Conservation (phyloP, 2,888 invertebrate genomes). For the Mesorhabditis belari region DNA sequence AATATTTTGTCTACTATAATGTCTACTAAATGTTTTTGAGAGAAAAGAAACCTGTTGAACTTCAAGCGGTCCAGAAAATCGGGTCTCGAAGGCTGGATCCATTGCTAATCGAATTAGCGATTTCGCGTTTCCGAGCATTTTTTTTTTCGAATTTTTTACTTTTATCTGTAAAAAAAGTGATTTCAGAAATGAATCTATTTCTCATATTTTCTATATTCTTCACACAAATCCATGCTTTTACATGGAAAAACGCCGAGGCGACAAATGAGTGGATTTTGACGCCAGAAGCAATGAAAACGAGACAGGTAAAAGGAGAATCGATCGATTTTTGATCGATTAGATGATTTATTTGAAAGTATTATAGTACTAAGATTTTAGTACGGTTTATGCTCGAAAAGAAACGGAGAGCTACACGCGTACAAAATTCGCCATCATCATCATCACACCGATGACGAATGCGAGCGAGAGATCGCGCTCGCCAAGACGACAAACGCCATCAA, state of each 20-base stretch:
- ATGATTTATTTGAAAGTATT: no score
- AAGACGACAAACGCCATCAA: constrained; percentile 30
- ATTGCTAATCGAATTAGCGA: constrained; percentile 25
- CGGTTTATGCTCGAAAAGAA: background rate
- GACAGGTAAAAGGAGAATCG: no score
- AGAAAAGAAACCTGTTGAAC: constrained; percentile 22
- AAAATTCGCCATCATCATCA: background rate
- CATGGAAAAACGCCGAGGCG: no score
- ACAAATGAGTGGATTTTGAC: no score
- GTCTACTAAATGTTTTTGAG: background rate
- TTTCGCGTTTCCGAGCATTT: constrained; percentile 31
- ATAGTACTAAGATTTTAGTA: no score
- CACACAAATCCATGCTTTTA: no score
- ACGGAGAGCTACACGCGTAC: background rate
- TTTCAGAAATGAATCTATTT: no score
- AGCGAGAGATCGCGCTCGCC: constrained; percentile 27
- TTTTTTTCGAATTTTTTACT: no score
- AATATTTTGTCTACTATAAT: background rate
- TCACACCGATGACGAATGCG: constrained; percentile 17
- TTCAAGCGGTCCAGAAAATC: constrained; percentile 28
- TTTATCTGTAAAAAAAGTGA: no score
- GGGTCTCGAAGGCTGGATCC: constrained; percentile 29
- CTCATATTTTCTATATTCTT: no score
- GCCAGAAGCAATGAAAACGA: no score
- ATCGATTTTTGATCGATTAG: no score